A percentile compares a stretch with the other conserved stretches of the same genome.
These are phyloP conservation scores for Acrobasis repandana DNA, from an alignment of 2,888 invertebrate genomes.

Conservation along the genomic window DNA sequence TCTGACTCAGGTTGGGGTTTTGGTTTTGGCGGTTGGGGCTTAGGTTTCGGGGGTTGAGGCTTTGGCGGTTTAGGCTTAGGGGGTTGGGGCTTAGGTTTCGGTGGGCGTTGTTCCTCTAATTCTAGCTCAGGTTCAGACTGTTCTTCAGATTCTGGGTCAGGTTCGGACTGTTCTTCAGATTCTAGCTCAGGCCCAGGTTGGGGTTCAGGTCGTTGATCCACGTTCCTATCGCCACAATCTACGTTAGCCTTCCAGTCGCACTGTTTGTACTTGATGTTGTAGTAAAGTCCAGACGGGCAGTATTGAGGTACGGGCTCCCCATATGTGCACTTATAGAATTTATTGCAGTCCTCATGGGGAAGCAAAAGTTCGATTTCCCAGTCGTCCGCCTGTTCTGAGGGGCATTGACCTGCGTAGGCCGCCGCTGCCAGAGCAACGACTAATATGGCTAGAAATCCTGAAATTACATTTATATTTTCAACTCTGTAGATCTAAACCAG, in stretches of 20 bases:
- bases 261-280: constrained; percentile 75
- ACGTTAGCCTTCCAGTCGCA: constrained; percentile 86
- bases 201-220: neutral
- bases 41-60: neutral
- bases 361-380: constrained; percentile 77
- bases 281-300: constrained; percentile 82
- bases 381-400: constrained; percentile 52
- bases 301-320: constrained; percentile 82
- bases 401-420: constrained; percentile 49
- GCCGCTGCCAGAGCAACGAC: constrained; percentile 42
- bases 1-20: constrained; percentile 41
- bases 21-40: too few species aligned
- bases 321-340: constrained; percentile 86
- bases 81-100: constrained; percentile 41
- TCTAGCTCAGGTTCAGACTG: constrained; percentile 25
- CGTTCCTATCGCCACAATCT: constrained; percentile 74
- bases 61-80: neutral
- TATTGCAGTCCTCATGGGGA: constrained; percentile 81
- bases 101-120: constrained; percentile 48
- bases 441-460: constrained; percentile 44
- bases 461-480: constrained; percentile 24
- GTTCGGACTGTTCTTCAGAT: neutral
- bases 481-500: too few species aligned
- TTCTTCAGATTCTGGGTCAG: constrained; percentile 8
- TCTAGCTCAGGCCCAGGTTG: constrained; percentile 24